Conservation (phyloP, 37 sponge, comb jelly and placozoan species). For the Aplysina aerophoba region DNA sequence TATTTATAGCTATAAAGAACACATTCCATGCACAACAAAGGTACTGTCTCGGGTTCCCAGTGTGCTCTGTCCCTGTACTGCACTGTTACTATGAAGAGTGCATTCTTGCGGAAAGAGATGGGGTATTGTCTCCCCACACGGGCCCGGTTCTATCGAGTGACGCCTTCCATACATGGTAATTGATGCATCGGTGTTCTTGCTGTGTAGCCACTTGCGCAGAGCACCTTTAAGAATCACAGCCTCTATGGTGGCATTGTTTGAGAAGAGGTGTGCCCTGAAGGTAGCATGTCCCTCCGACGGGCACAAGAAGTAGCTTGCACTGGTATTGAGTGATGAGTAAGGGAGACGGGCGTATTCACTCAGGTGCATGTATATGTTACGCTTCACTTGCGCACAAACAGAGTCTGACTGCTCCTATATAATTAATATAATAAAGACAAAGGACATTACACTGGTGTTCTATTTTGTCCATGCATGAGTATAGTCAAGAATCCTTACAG, state of each 20-base stretch:
- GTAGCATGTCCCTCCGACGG: neutral
- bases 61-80: neutral
- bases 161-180: neutral
- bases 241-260: neutral
- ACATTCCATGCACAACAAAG: neutral
- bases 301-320: neutral
- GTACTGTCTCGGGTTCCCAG: neutral
- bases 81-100: neutral
- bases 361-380: too few relatives aligned
- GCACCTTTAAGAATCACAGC: neutral
- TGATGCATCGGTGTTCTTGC: neutral
- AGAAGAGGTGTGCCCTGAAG: neutral
- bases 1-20: neutral
- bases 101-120: neutral
- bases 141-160: neutral
- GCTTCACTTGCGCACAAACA: too few relatives aligned
- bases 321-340: neutral
- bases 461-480: too few relatives aligned
- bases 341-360: too few relatives aligned
- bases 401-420: too few relatives aligned
- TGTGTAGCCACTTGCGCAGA: conserved; percentile 1
- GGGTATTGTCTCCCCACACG: conserved; percentile 6
- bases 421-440: too few relatives aligned
- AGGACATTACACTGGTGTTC: too few relatives aligned
- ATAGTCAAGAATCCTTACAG: too few relatives aligned